Base-by-base conservation (phyloP, 2,113 vertebrate genomes). In the Ophthalmolycus amberensis region DNA sequence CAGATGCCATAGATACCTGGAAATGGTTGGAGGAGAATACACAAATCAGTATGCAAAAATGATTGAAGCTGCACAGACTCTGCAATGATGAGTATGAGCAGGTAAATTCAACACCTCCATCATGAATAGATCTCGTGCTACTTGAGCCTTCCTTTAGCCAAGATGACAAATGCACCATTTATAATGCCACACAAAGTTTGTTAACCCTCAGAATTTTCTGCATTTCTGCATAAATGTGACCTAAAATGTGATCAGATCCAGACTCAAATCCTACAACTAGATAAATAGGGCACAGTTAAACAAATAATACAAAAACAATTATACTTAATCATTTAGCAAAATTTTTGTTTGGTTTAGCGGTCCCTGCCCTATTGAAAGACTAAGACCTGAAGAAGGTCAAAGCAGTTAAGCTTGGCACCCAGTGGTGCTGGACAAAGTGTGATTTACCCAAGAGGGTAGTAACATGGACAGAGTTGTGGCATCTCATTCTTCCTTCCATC, bases 21-120 rank as follows among this genome's bases (percentile, higher is more conserved):
- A 29, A 58, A 71, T 54, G 58, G 44, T 6, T 62, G 27, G 29
- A 7, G 34, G 29, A 58, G n/a, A 60, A 83, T 83, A 84, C 5
- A 81, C 88, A 92, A 90, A 90, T 83, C 18, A 82, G 71, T 84
- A 90, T 90, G 91, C 85, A 91, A 91, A 92, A 38, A 38, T 3
- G 5, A 32, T 63, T 18, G 59, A 2, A 50, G n/a, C 16, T 71
- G 64, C 38, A 8, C 27, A 29, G 9, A 18, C 2, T 50, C 8
- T 48, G 3, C 71, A 38, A 40, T 18, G 9, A n/a, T 5, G 10
- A 34, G 52, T 9, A 50, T 1, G 50, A 71, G 15, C 22, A 40
- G 56, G 25, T 20, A 65, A 14, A 27, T 37, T 60, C 1, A 20
- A 14, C 38, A 18, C 16, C 9, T 34, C 20, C 8, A 29, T 40